Base-by-base conservation (phyloP, 1,140 invertebrate genomes). In the Scaptodrosophila lebanonensis region DNA sequence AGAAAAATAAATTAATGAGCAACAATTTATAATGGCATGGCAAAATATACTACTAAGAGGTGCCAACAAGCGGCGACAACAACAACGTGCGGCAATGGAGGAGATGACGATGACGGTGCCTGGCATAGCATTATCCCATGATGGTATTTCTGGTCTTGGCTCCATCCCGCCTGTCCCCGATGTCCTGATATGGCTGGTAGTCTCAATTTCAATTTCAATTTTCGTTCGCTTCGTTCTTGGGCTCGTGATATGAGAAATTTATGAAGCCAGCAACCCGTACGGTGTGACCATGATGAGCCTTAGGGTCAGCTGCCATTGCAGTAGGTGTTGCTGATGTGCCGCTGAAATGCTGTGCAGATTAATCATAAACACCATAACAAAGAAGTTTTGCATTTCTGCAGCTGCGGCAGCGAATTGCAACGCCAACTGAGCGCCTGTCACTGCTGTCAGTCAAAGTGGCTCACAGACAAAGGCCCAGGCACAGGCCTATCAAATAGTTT, bases 321-420 rank as follows among this genome's bases (percentile, higher is more conserved):
- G 39, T 49, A 69, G 66, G 66, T 69, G 66, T 69, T 69, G 66
- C 52, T 70, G 59, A 70, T 69, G 63, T 69, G 59, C 62, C 62
- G 62, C 42, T 66, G 63, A 66, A 66, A 66, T 49, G 66, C 49
- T 64, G 52, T 58, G 59, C 59, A 69, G 66, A 69, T 69, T 69
- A 69, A 69, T 69, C 66, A 69, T 69, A 69, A 69, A 69, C 48
- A 47, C 64, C 59, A 63, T 66, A 66, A 66, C 63, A 66, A 66
- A 66, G 63, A 66, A 66, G 62, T 66, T 64, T 65, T 66, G 51
- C 63, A 66, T 66, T 63, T 27, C 33, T 33, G 8, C 15, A 40
- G 52, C 33, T 33, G 8, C 15, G 40, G 52, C 63, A 66, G 33
- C 52, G 16, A 47, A 51, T 38, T 53, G 52, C 51, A 66, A 42